Evolutionary conservation across 2,797 vertebrate genomes (phyloP).

Genomic region (Gadopsis bispinosus): DNA sequence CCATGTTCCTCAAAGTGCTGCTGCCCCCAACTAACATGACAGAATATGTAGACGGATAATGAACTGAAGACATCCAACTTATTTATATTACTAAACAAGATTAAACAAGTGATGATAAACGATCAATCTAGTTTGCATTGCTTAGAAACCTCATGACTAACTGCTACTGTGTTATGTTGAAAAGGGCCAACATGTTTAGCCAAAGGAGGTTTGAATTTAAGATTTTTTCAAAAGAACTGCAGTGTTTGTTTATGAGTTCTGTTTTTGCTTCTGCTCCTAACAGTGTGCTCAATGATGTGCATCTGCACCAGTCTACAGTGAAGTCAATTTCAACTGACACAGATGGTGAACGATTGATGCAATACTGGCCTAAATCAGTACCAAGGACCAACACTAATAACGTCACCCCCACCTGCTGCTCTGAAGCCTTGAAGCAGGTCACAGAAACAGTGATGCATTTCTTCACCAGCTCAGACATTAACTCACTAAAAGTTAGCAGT

Average conservation of each 20-base stretch:
- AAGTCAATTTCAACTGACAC: background rate
- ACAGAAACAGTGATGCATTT: constrained; percentile 16
- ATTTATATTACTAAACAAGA: constrained; percentile 3
- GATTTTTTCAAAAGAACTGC: background rate
- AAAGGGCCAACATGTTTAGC: background rate
- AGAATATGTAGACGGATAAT: background rate
- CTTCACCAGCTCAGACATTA: constrained; percentile 8
- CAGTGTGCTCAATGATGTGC: background rate
- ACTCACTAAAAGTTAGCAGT: background rate
- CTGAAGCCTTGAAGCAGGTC: background rate
- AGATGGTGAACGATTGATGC: constrained; percentile 1
- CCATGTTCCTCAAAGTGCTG: background rate
- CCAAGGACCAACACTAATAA: background rate
- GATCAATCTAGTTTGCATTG: background rate
- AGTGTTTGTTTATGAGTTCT: background rate
- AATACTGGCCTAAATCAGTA: background rate
- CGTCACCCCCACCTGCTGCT: background rate
- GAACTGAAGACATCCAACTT: background rate
- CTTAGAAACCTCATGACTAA: constrained; percentile 3
- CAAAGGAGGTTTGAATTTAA: background rate
- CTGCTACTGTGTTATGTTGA: background rate
- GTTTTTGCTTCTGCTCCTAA: background rate
- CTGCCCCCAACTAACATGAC: background rate
- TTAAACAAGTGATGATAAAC: background rate
- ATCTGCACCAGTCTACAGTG: background rate